phyloP scores from a whole-genome alignment of 1,140 invertebrate species.

The Drosophila nannoptera region DNA sequence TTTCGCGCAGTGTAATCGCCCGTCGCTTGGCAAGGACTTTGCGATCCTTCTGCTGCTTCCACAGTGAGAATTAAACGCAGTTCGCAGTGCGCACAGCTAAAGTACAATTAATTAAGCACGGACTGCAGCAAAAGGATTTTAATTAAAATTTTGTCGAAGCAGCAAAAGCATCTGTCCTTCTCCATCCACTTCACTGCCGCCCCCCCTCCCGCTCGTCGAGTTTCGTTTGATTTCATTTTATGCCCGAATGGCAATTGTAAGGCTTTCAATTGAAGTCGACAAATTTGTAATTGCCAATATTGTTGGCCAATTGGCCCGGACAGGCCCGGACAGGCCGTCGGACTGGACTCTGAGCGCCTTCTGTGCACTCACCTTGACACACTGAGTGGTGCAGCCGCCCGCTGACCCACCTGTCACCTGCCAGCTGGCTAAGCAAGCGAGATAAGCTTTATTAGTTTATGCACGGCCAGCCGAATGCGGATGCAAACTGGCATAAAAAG shows the following conservation, averaged over 20 bases:
- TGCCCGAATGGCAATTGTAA: slow-evolving; percentile 69
- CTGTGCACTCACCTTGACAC: slow-evolving; percentile 58
- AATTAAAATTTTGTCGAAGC: slow-evolving; percentile 73
- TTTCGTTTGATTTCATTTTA: slow-evolving; percentile 71
- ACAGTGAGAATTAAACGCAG: slow-evolving; percentile 31
- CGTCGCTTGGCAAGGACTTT: background rate
- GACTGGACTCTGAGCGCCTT: background rate
- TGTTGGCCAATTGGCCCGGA: slow-evolving; percentile 24
- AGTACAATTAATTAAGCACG: slow-evolving; percentile 73
- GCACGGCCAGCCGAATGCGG: slow-evolving; percentile 21
- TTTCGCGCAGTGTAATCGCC: background rate
- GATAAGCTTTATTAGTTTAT: slow-evolving; percentile 75
- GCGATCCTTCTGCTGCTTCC: slow-evolving; percentile 20
- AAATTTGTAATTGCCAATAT: slow-evolving; percentile 70
- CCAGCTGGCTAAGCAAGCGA: slow-evolving; percentile 31
- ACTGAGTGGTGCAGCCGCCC: slow-evolving; percentile 44
- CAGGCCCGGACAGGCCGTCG: slow-evolving; percentile 13
- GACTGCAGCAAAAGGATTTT: slow-evolving; percentile 61
- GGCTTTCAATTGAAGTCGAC: slow-evolving; percentile 72
- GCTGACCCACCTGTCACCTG: background rate
- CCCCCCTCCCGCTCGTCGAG: slow-evolving; percentile 9
- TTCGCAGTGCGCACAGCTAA: slow-evolving; percentile 44
- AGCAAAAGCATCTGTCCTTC: slow-evolving; percentile 50
- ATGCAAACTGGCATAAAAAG: slow-evolving; percentile 27
- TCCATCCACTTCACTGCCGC: background rate